Evolutionary conservation across 2,113 vertebrate species (phyloP).

Genomic region (Circaetus gallicus): DNA sequence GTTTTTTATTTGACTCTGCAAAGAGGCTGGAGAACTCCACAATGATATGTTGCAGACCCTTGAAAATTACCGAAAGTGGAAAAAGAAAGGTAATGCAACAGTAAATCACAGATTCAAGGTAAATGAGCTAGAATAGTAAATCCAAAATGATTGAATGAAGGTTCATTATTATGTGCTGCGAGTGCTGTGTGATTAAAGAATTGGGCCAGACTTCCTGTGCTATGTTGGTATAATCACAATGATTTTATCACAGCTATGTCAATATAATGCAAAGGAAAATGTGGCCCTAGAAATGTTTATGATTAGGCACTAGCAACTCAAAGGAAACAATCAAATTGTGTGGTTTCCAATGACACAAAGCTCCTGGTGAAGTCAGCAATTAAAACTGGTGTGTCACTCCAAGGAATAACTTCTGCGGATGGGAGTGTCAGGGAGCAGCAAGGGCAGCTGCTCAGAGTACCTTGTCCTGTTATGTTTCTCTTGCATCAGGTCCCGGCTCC

Average conservation of each 20-base stretch:
- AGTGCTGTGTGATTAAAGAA: not conserved
- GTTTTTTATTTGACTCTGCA: not conserved
- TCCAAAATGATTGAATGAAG: not conserved
- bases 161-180: not conserved
- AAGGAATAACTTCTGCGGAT: not conserved
- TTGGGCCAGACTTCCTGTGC: not conserved
- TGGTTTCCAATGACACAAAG: not conserved
- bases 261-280: not conserved
- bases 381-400: not conserved
- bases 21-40: not conserved
- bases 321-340: not conserved
- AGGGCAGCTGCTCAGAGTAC: not conserved
- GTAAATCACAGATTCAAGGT: not conserved
- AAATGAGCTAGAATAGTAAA: not conserved
- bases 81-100: not conserved
- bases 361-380: not conserved
- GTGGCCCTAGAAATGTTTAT: not conserved
- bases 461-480: accelerated
- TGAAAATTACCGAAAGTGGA: not conserved
- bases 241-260: not conserved
- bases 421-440: not conserved
- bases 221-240: not conserved
- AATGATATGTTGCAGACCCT: not conserved
- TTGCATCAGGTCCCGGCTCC: not conserved
- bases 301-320: not conserved